These are phyloP conservation scores for Oxyscelio sp. DNA, from an alignment of 2,888 invertebrate species.

Conservation along the genomic window DNA sequence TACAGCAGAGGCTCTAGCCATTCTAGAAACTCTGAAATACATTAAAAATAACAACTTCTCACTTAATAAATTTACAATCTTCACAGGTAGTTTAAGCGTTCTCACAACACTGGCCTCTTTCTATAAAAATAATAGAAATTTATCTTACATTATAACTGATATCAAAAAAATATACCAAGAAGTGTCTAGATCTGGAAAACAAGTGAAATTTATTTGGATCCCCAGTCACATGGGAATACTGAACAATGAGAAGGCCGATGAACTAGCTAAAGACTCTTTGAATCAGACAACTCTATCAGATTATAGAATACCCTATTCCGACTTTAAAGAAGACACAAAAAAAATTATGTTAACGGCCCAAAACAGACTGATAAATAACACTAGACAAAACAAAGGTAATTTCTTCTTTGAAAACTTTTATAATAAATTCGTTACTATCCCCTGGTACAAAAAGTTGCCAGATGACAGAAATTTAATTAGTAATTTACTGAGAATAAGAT, in stretches of 20 bases:
- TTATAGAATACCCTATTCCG: background rate
- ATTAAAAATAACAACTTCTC: background rate
- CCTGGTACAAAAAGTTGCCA: constrained; percentile 33
- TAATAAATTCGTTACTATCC: background rate
- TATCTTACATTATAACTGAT: too few species aligned
- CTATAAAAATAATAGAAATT: background rate
- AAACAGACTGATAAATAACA: constrained; percentile 10
- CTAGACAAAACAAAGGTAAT: background rate
- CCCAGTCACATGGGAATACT: constrained; percentile 26
- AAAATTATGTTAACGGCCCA: background rate
- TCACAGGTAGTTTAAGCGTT: too few species aligned
- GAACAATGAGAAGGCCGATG: constrained; percentile 17
- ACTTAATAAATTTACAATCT: too few species aligned
- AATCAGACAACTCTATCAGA: background rate
- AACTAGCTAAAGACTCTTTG: constrained; percentile 13
- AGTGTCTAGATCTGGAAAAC: background rate
- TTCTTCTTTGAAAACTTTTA: constrained; percentile 30
- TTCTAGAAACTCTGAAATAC: background rate
- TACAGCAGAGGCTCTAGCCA: background rate
- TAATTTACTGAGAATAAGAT: constrained; percentile 13
- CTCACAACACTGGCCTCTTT: background rate
- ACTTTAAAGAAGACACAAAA: background rate
- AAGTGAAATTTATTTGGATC: constrained; percentile 25
- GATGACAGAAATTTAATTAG: constrained; percentile 9
- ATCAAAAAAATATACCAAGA: background rate